Evolutionary conservation across 2,797 vertebrate species (phyloP), one percentile per base, ranked within the genome.

Genomic region (Cynopterus sphinx): DNA sequence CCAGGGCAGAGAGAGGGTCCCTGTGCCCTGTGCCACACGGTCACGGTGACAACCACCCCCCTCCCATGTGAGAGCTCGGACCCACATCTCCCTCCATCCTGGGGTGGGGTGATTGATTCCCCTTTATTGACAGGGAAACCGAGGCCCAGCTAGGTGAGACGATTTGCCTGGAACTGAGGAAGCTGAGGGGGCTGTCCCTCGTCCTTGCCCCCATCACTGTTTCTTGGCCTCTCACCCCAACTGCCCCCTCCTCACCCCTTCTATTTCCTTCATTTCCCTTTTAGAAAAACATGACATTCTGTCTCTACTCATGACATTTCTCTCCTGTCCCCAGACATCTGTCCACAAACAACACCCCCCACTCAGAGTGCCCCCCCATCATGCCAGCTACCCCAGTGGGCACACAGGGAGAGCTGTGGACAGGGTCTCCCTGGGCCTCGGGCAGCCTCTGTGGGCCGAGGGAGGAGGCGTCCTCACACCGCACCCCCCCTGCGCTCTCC

Each of bases 401-500:
- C 73, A 19, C 36, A 1, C 15, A 3, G 10, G 46, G 41, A 51
- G 49, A 41, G 75, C 65, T 28, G 15, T 4, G 28, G 31, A 8
- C 1, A 0, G 59, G 77, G 46, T 16, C 75, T 84, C 46, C 19
- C 0, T 0, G 19, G 43, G 16, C 68, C 33, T 21, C 1, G 2
- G 36, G 51, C 57, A 5, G 81, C 70, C 77, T 85, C 70, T 6
- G 15, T 4, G n/a, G 82, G 65, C 8, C 0, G 9, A 4, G 31
- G n/a, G 79, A 21, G 7, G 43, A 5, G 16, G 12, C 2, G 2
- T 86, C 75, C 89, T 98, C 84, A 98, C 53, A 1, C 83, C 90
- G 87, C 70, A 82, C 96, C 96, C 85, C 96, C 81, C 7, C n/a
- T n/a, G 15, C 46, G 6, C 91, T 33, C 73, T 4, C 90, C 92